Evolutionary conservation across 2,797 vertebrate species (phyloP), one percentile per base, ranked within the genome.

Genomic region (Sciaenops ocellatus): DNA sequence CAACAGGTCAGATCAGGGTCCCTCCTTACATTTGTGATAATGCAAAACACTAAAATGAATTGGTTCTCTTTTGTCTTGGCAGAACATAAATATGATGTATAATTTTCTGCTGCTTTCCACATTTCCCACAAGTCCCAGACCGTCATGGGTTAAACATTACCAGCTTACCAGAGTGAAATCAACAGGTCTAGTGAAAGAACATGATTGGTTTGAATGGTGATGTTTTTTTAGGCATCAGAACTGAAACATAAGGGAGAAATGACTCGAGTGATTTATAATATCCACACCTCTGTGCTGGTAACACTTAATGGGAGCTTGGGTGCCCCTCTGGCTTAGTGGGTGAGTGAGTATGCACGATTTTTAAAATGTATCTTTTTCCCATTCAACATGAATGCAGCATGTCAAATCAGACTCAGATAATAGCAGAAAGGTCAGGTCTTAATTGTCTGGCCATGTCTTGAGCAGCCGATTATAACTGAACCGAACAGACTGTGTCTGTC

Each of bases 351-450:
- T 44, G 42, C 28, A 17, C 5, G n/a, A 6, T 63, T n/a, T 62
- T 64, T 2, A 18, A 57, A 46, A 47, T 17, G 1, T 4, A 12
- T 61, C 1, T 20, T 44, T 54, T 24, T 1, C 6, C 15, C 7
- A 52, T 67, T 68, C 60, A 48, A 65, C 30, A 52, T 66, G 30
- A 79, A 63, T 20, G 54, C 65, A 34, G 15, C 3, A 18, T 63
- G 60, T 75, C 65, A 66, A 71, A 50, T 44, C 17, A 46, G 17
- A 62, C 51, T 73, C 69, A 59, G 59, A 66, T 56, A 73, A 66
- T 50, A 51, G 22, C 26, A n/a, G 20, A 84, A 88, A 84, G 76
- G 84, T 84, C 82, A 84, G 20, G 48, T 63, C 24, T 28, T 28
- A 54, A 72, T 71, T 76, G 60, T 42, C 48, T 74, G 28, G 41